Evolutionary conservation across 2,888 invertebrate genomes (phyloP).

Genomic region (Lissonota sp.): DNA sequence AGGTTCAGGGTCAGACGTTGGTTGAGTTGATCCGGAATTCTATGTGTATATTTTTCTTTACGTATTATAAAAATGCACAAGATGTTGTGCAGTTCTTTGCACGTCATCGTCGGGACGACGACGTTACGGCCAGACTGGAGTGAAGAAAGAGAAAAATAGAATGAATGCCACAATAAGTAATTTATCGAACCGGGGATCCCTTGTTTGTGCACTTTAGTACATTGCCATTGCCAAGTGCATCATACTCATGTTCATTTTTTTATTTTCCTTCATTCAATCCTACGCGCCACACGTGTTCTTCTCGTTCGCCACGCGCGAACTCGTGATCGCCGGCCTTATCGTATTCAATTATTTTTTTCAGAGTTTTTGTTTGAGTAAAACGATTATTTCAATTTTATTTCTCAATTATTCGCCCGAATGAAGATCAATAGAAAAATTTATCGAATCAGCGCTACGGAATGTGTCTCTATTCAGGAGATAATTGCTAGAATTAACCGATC

Average conservation of each 20-base stretch:
- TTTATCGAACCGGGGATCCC: neutral
- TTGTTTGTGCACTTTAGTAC: constrained; percentile 1
- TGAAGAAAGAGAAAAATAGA: neutral
- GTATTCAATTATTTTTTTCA: neutral
- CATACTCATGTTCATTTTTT: neutral
- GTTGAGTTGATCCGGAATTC: too few relatives aligned
- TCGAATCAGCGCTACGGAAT: too few relatives aligned
- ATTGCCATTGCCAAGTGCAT: neutral
- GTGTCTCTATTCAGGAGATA: too few relatives aligned
- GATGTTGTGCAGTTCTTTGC: too few relatives aligned
- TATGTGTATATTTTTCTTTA: too few relatives aligned
- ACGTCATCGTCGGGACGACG: constrained; percentile 9
- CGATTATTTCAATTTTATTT: neutral
- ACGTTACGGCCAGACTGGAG: neutral
- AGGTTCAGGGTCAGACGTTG: too few relatives aligned
- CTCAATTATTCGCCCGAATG: neutral
- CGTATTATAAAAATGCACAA: too few relatives aligned
- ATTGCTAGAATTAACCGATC: too few relatives aligned
- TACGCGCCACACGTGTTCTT: too few relatives aligned
- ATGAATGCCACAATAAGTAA: neutral
- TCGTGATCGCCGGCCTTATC: neutral
- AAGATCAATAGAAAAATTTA: too few relatives aligned
- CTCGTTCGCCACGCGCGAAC: neutral
- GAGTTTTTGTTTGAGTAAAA: neutral
- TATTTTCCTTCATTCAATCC: too few relatives aligned